Conservation (phyloP, 2,797 vertebrate species). For the Carapus acus region DNA sequence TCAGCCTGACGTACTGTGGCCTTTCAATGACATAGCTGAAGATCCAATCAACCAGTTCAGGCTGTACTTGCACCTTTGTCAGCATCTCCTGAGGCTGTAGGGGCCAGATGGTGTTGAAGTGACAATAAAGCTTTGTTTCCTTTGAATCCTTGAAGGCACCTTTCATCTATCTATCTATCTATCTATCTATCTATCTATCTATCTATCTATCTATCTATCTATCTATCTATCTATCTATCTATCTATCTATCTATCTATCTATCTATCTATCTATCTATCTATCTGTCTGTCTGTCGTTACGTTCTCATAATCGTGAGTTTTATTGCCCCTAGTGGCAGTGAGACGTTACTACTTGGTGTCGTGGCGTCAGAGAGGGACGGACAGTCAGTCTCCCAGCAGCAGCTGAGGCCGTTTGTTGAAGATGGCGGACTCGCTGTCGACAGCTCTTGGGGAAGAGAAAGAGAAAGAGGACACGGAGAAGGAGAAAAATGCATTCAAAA, state of each 20-base stretch:
- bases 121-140: too few species aligned
- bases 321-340: conserved; percentile 22
- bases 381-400: conserved; percentile 54
- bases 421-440: conserved; percentile 74
- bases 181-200: neutral
- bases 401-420: conserved; percentile 63
- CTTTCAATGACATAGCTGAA: too few species aligned
- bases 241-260: neutral
- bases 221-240: neutral
- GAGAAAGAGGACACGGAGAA: conserved; percentile 67
- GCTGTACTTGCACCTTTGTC: too few species aligned
- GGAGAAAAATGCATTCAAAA: conserved; percentile 38
- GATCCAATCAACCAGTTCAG: too few species aligned
- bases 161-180: neutral
- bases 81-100: too few species aligned
- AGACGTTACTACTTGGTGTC: conserved; percentile 1
- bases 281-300: neutral
- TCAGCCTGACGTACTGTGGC: too few species aligned
- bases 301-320: too few species aligned
- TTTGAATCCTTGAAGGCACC: too few species aligned
- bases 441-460: conserved; percentile 66
- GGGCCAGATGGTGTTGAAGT: too few species aligned
- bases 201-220: neutral
- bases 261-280: neutral
- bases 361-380: conserved; percentile 59